These are phyloP conservation scores for Drosophila formosana DNA, from an alignment of 2,888 invertebrate species.

Conservation along the genomic window DNA sequence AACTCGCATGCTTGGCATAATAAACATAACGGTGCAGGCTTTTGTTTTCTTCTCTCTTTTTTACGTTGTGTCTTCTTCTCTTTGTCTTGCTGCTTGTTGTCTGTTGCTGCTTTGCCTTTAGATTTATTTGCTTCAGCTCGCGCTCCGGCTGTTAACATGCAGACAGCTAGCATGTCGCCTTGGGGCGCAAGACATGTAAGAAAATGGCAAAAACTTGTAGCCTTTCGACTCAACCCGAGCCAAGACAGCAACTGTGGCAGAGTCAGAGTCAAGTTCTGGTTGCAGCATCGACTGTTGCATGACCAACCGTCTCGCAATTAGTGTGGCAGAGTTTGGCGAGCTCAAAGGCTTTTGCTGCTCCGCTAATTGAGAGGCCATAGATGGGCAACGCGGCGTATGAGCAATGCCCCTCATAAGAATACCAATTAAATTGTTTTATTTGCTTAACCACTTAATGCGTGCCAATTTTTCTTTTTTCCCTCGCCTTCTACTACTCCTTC, in stretches of 20 bases:
- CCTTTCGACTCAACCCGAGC: slow-evolving; percentile 43
- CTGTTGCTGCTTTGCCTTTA: slow-evolving; percentile 33
- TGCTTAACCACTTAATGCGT: slow-evolving; percentile 39
- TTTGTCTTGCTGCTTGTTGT: slow-evolving; percentile 3
- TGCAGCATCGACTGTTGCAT: slow-evolving; percentile 32
- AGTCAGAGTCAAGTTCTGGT: background rate
- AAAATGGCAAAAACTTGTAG: slow-evolving; percentile 76
- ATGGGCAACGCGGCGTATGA: slow-evolving; percentile 44
- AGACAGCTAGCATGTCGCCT: slow-evolving; percentile 47
- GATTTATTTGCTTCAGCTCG: slow-evolving; percentile 46
- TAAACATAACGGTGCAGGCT: slow-evolving; percentile 66
- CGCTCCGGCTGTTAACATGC: slow-evolving; percentile 48
- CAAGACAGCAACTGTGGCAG: background rate
- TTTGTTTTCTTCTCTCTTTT: slow-evolving; percentile 23
- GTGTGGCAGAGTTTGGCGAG: slow-evolving; percentile 24
- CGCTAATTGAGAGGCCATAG: slow-evolving; percentile 53
- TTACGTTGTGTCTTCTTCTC: background rate
- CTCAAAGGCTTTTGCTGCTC: slow-evolving; percentile 45
- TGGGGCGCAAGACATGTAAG: slow-evolving; percentile 61
- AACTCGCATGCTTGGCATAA: slow-evolving; percentile 77
- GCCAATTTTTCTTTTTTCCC: slow-evolving; percentile 7
- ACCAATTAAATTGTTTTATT: slow-evolving; percentile 65
- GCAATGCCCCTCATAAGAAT: slow-evolving; percentile 24
- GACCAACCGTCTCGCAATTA: slow-evolving; percentile 63
- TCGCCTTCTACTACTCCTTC: background rate